Evolutionary conservation across 2,797 vertebrate species (phyloP).

Genomic region (Balearica regulorum): DNA sequence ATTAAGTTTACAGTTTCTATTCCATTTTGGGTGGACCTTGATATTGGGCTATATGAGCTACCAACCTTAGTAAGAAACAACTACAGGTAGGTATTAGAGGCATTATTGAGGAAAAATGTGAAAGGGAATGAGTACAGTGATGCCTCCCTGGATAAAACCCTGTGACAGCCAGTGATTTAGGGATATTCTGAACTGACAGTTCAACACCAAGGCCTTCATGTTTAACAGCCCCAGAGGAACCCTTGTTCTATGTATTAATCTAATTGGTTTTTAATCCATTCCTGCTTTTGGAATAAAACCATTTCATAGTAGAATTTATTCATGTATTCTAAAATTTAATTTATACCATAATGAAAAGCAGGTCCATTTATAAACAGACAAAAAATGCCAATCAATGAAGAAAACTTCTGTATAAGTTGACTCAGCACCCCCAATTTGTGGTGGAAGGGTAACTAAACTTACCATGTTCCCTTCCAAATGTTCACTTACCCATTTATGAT

Average conservation of each 20-base stretch:
- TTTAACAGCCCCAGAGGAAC: not conserved
- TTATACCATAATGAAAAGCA: not conserved
- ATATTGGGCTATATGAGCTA: not conserved
- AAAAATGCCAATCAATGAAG: not conserved
- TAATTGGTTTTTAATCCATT: not conserved
- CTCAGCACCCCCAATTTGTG: not conserved
- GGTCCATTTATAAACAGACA: not conserved
- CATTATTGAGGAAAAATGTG: not conserved
- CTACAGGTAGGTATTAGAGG: not conserved
- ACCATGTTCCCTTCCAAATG: not conserved
- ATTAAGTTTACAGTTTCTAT: not conserved
- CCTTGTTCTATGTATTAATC: not conserved
- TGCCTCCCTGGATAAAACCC: not conserved
- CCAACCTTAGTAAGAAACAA: not conserved
- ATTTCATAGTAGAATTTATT: not conserved
- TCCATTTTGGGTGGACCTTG: not conserved
- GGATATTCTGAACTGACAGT: not conserved
- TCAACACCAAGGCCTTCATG: not conserved
- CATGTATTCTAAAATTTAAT: not conserved
- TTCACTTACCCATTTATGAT: not conserved
- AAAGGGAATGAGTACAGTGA: not conserved
- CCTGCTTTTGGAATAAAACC: not conserved
- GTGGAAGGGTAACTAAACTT: not conserved
- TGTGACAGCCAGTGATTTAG: not conserved
- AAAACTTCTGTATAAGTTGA: not conserved